Evolutionary conservation across 2,888 invertebrate genomes (phyloP), one percentile per base, ranked within the genome.

Genomic region (Brachycybe producta): DNA sequence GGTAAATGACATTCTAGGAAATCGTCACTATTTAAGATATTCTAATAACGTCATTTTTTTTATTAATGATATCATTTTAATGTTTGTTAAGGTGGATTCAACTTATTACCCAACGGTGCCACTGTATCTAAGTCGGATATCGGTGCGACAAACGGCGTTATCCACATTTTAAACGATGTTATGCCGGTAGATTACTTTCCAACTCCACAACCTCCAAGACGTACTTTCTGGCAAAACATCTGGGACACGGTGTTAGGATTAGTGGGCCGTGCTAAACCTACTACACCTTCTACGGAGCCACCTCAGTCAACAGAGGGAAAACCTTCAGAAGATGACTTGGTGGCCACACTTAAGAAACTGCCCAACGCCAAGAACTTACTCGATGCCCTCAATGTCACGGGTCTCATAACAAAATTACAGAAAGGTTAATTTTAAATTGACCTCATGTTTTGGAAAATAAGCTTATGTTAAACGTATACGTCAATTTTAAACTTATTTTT

Each of bases 161-260:
- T 47, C 21, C 49, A 49, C 27, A 35, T 49, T 11, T 43, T 49
- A 17, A 44, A 49, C 17, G 19, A 49, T 13, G 49, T 49, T 23
- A 49, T 49, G 49, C 49, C 49, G 5, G 19, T 43, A 21, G 49
- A 49, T 17, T 49, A 43, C 34, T 21, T 21, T 32, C 49, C 49
- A 7, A 15, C 38, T 38, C 17, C 36, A 3, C 19, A 27, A 23
- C 21, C 49, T 23, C 42, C 42, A 23, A 41, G 34, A 24, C 21
- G 35, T 8, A 43, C 42, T 5, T 49, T 49, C 43, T 49, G 49
- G 49, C 19, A 45, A 1, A 36, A 41, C 7, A 45, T 49, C 7
- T 49, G 49, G 49, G 15, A 21, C 5, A 49, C 28, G n/a, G 49
- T 49, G 5, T 26, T 49, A 26, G 43, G 28, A 15, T 7, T 49